These are phyloP conservation scores for Lates japonicus DNA, from an alignment of 2,797 vertebrate genomes.

Conservation along the genomic window DNA sequence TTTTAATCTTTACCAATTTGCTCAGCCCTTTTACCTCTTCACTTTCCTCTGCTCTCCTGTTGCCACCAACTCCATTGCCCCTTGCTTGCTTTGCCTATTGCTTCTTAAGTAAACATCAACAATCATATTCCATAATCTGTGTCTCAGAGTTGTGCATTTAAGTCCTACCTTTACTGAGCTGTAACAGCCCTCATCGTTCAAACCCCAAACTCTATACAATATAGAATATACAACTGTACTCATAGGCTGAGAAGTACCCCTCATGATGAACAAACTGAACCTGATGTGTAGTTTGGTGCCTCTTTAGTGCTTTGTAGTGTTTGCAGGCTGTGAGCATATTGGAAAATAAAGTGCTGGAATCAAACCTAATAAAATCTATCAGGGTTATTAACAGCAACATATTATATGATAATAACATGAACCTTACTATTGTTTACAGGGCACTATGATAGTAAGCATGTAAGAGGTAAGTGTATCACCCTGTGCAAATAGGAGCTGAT, in stretches of 20 bases:
- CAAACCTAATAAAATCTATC: neutral
- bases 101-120: neutral
- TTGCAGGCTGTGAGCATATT: neutral
- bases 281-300: neutral
- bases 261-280: neutral
- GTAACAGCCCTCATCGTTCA: neutral
- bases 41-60: neutral
- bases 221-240: neutral
- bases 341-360: neutral
- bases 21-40: neutral
- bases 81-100: neutral
- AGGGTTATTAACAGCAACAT: neutral
- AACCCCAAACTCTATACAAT: neutral
- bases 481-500: neutral
- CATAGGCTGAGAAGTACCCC: neutral
- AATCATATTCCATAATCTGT: neutral
- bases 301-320: too few relatives aligned
- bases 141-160: neutral
- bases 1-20: neutral
- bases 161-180: neutral
- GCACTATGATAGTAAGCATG: neutral
- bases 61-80: neutral
- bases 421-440: neutral
- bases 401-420: neutral
- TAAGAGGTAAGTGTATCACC: neutral